Percentiles rank a stretch among this genome's conserved stretches.
These are phyloP conservation scores for Myrmecophaga tridactyla DNA, from an alignment of 2,113 vertebrate species.

Conservation along the genomic window DNA sequence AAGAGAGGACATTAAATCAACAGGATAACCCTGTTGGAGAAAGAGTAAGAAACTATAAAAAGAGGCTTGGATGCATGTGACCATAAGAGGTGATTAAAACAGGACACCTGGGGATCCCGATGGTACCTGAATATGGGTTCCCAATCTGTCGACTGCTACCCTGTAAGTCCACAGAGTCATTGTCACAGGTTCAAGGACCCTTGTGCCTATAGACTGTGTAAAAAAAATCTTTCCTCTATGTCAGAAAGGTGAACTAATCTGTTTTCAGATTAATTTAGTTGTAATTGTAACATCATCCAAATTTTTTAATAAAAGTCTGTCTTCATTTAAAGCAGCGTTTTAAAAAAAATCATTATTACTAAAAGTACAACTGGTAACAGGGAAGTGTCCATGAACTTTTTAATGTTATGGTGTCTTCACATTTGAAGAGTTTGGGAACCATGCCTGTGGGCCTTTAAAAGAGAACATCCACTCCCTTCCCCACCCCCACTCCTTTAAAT, in stretches of 20 bases:
- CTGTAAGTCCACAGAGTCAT: not conserved
- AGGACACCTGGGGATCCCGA: not conserved
- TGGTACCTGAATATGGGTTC: no score
- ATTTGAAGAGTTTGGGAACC: not conserved
- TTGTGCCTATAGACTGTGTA: not conserved
- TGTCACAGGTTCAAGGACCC: not conserved
- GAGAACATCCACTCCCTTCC: not conserved
- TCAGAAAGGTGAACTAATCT: no score
- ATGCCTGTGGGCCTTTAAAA: not conserved
- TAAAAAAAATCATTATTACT: not conserved
- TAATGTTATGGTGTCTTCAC: not conserved
- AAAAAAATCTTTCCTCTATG: not conserved
- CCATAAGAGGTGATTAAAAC: not conserved
- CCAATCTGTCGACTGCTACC: not conserved
- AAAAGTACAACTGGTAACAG: not conserved
- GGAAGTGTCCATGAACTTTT: not conserved
- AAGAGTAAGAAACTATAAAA: not conserved
- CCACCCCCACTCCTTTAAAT: not conserved
- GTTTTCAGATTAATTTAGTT: not conserved
- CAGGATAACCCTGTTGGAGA: not conserved
- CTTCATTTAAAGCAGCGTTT: not conserved
- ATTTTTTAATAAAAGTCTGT: not conserved
- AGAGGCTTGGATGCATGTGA: not conserved
- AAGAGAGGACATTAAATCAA: not conserved
- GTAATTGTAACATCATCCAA: not conserved